Conservation (phyloP, 2,888 invertebrate species). For the Hypolimnas misippus region DNA sequence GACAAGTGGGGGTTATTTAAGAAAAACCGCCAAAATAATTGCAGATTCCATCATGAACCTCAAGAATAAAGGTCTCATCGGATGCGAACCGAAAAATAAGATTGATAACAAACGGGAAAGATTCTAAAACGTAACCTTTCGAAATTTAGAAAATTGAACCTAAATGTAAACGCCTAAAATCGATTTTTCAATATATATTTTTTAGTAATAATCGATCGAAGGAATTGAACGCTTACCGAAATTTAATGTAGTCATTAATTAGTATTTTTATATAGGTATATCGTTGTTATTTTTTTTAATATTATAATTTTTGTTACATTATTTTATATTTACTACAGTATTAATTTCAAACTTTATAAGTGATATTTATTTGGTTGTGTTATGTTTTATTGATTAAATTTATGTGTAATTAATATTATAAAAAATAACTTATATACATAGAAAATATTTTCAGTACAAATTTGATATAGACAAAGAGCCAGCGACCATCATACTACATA, state of each 20-base stretch:
- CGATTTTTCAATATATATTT: background rate
- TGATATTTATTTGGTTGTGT: background rate
- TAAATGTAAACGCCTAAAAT: background rate
- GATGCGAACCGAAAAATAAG: slow-evolving; percentile 37
- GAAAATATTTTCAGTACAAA: background rate
- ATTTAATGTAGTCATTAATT: no score
- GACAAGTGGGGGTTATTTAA: slow-evolving; percentile 94
- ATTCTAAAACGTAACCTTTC: no score
- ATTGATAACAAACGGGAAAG: background rate
- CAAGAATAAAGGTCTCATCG: slow-evolving; percentile 83
- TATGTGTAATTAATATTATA: background rate
- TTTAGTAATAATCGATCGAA: background rate
- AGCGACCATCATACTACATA: background rate
- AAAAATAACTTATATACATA: background rate
- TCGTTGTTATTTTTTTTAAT: no score
- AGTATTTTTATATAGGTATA: no score
- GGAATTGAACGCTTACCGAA: no score
- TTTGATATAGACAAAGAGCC: background rate
- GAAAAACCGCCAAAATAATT: slow-evolving; percentile 90
- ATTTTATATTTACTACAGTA: no score
- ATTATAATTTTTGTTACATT: no score
- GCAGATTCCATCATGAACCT: slow-evolving; percentile 94
- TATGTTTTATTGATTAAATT: background rate
- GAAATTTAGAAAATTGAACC: background rate
- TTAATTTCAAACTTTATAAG: no score